Percentiles rank a stretch among this genome's conserved stretches.
phyloP scores from a whole-genome alignment of 23 tunicate genomes.

The Botrylloides violaceus region DNA sequence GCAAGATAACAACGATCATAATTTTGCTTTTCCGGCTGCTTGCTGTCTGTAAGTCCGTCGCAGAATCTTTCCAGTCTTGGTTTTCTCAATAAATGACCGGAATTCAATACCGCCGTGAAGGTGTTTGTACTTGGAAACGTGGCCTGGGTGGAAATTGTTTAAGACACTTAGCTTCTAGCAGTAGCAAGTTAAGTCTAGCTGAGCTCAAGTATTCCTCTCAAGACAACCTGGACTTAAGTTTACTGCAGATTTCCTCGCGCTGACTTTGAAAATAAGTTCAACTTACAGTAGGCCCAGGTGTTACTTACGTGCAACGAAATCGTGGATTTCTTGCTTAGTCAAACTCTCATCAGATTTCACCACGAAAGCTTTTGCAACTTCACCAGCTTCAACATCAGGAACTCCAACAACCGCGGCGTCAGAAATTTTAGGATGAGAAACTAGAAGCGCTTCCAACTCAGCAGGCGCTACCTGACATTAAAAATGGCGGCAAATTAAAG shows the following conservation, averaged over 20 bases:
- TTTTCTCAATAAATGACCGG: conserved; percentile 9
- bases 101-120: conserved; percentile 24
- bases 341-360: conserved; percentile 35
- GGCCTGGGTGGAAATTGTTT: background rate
- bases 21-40: conserved; percentile 4
- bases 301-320: conserved; percentile 45
- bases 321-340: conserved; percentile 42
- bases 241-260: too few relatives aligned
- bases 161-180: too few relatives aligned
- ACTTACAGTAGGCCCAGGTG: too few relatives aligned
- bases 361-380: conserved; percentile 83
- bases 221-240: too few relatives aligned
- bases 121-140: conserved; percentile 21
- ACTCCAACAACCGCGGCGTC: conserved; percentile 89
- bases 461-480: conserved; percentile 61
- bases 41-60: background rate
- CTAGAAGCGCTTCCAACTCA: conserved; percentile 64
- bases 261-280: too few relatives aligned
- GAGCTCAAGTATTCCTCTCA: too few relatives aligned
- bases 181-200: too few relatives aligned
- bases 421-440: conserved; percentile 44
- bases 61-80: conserved; percentile 9
- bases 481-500: background rate
- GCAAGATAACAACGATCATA: too few relatives aligned
- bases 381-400: conserved; percentile 65